Conservation (phyloP, 2,797 vertebrate species). For the Danio kyathit region DNA sequence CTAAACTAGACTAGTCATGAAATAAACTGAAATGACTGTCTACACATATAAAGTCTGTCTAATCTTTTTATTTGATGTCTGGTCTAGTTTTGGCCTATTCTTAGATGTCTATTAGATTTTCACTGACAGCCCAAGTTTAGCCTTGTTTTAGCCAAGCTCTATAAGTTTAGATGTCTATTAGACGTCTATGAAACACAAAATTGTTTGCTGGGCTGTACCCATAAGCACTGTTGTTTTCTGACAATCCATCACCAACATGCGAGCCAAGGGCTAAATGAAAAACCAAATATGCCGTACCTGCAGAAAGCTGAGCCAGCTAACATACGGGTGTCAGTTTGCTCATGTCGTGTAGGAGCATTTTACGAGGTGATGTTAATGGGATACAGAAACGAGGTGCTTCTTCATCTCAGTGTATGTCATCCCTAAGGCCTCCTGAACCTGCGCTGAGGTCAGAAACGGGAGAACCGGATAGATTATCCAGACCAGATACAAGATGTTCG, state of each 20-base stretch:
- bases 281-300: constrained; percentile 43
- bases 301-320: constrained; percentile 35
- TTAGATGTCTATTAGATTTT: too few relatives aligned
- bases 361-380: constrained; percentile 58
- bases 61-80: too few relatives aligned
- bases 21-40: too few relatives aligned
- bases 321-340: constrained; percentile 52
- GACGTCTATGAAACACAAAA: too few relatives aligned
- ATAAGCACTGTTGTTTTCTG: neutral
- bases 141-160: too few relatives aligned
- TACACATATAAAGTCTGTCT: too few relatives aligned
- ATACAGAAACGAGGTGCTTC: constrained; percentile 39
- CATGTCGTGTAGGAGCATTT: constrained; percentile 42
- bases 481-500: neutral
- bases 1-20: too few relatives aligned
- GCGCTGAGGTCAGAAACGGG: constrained; percentile 46
- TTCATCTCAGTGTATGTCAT: constrained; percentile 39
- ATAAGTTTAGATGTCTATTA: too few relatives aligned
- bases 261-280: constrained; percentile 44
- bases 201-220: neutral
- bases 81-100: too few relatives aligned
- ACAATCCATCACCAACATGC: constrained; percentile 33
- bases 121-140: too few relatives aligned
- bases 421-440: constrained; percentile 45
- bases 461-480: constrained; percentile 42